A percentile compares a stretch with the other conserved stretches of the same genome.
Evolutionary conservation across 2,113 vertebrate genomes (phyloP).

Genomic region (Dascyllus trimaculatus): DNA sequence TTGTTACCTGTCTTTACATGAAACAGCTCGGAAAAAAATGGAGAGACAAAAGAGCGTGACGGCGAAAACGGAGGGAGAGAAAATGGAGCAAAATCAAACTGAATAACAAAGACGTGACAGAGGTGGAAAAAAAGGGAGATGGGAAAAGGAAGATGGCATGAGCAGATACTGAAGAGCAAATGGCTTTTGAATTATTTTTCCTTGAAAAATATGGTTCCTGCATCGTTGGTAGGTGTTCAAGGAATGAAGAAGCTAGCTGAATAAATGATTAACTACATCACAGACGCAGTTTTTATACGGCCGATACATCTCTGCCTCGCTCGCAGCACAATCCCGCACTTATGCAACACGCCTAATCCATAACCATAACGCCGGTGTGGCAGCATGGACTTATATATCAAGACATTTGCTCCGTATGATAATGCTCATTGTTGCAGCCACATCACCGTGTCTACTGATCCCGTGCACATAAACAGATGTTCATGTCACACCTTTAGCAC

Average conservation of each 20-base stretch:
- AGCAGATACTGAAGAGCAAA: conserved; percentile 32
- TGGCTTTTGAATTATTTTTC: conserved; percentile 52
- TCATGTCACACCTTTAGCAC: conserved; percentile 29
- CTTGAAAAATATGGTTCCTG: conserved; percentile 53
- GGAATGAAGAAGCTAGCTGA: conserved; percentile 75
- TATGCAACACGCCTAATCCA: conserved; percentile 79
- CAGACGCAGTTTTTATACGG: conserved; percentile 73
- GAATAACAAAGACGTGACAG: conserved; percentile 35
- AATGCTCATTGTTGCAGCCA: conserved; percentile 71
- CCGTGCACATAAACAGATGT: conserved; percentile 57
- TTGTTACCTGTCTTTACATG: conserved; percentile 64
- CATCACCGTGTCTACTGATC: conserved; percentile 49
- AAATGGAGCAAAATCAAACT: conserved; percentile 40
- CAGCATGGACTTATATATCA: conserved; percentile 66
- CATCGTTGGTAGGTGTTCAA: conserved; percentile 53
- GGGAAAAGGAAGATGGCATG: conserved; percentile 21
- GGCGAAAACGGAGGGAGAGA: conserved; percentile 16
- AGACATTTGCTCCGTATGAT: conserved; percentile 71
- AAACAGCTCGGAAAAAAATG: conserved; percentile 52
- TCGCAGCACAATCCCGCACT: conserved; percentile 67
- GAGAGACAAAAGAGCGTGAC: conserved; percentile 46
- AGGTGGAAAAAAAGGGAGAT: background rate
- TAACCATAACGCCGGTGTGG: conserved; percentile 76
- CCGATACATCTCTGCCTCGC: conserved; percentile 79
- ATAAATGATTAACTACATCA: conserved; percentile 81